Evolutionary conservation across 2,113 vertebrate genomes (phyloP).

Genomic region (Cettia cetti): DNA sequence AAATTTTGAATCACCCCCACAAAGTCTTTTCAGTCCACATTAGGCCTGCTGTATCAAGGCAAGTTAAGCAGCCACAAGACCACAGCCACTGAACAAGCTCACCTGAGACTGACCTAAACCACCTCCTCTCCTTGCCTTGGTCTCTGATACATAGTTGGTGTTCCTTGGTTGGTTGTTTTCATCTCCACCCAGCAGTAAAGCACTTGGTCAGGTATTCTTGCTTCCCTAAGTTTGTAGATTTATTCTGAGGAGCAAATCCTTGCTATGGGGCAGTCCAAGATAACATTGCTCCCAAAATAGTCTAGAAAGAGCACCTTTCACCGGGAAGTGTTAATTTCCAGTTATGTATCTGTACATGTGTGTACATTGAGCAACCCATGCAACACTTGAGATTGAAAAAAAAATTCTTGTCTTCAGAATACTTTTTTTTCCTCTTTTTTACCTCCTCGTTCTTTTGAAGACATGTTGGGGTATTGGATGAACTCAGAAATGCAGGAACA

Average conservation of each 20-base stretch:
- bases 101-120: background rate
- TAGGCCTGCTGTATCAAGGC: background rate
- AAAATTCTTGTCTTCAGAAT: background rate
- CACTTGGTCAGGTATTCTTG: background rate
- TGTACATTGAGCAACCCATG: background rate
- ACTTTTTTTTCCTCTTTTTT: background rate
- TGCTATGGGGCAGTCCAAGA: background rate
- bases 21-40: background rate
- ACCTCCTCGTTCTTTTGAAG: background rate
- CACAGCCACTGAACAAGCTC: background rate
- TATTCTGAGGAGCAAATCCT: background rate
- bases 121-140: background rate
- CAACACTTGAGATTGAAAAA: background rate
- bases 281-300: background rate
- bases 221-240: background rate
- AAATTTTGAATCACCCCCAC: background rate
- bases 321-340: background rate
- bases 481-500: background rate
- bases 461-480: background rate
- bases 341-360: fast-evolving
- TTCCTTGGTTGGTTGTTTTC: background rate
- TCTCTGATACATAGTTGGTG: background rate
- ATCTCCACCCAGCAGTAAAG: background rate
- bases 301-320: background rate
- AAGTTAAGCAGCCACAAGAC: background rate